These are phyloP conservation scores for Caradrina clavipalpis DNA, from an alignment of 2,888 invertebrate species.

Conservation along the genomic window DNA sequence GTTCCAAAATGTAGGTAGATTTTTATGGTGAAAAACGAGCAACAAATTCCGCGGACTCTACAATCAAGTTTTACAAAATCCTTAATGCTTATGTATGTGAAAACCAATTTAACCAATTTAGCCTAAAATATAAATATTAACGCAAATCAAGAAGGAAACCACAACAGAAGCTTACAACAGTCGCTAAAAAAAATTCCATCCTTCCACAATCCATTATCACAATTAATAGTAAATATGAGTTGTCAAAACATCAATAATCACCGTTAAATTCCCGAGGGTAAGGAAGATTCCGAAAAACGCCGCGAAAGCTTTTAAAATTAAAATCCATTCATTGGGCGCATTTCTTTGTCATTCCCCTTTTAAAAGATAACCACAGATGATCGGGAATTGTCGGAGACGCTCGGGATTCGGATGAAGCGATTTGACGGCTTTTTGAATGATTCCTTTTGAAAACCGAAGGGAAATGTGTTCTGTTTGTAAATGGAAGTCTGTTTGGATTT, in stretches of 20 bases:
- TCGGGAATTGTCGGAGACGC: slow-evolving; percentile 79
- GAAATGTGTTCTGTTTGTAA: slow-evolving; percentile 30
- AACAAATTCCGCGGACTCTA: too few relatives aligned
- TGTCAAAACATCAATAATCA: slow-evolving; percentile 90
- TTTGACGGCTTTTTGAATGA: slow-evolving; percentile 55
- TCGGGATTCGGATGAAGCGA: slow-evolving; percentile 62
- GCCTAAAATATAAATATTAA: too few relatives aligned
- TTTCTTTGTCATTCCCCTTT: slow-evolving; percentile 86
- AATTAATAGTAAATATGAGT: slow-evolving; percentile 76
- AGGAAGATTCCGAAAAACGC: slow-evolving; percentile 82
- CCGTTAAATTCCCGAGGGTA: slow-evolving; percentile 76
- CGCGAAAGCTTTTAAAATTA: slow-evolving; percentile 90
- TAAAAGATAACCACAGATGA: slow-evolving; percentile 73
- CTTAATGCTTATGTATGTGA: too few relatives aligned
- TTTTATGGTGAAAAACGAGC: too few relatives aligned
- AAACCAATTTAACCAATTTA: too few relatives aligned
- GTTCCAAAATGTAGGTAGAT: too few relatives aligned
- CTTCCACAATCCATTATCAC: slow-evolving; percentile 73
- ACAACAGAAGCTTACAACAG: too few relatives aligned
- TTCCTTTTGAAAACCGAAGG: slow-evolving; percentile 58
- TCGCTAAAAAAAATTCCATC: not conserved
- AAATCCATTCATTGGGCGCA: slow-evolving; percentile 84
- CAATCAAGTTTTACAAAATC: too few relatives aligned
- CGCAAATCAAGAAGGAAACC: too few relatives aligned
- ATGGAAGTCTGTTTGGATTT: slow-evolving; percentile 13